Conservation (phyloP, 2,113 vertebrate species). For the Polypterus bichir region DNA sequence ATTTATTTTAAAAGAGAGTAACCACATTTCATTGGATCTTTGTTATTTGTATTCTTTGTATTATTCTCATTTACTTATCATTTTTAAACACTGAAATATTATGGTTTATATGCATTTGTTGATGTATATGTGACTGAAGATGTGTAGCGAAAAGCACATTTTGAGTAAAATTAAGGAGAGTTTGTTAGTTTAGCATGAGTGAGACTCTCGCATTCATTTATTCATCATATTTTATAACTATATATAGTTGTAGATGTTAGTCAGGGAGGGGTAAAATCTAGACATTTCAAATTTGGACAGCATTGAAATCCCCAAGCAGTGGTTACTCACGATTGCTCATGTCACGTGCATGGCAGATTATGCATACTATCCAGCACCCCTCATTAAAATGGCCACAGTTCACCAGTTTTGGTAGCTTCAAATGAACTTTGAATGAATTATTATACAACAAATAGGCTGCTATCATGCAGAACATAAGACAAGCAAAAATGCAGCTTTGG, state of each 20-base stretch:
- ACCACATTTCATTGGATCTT: too few species aligned
- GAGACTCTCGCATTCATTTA: too few species aligned
- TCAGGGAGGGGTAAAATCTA: neutral
- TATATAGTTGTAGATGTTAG: neutral
- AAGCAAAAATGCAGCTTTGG: conserved; percentile 65
- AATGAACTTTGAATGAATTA: conserved; percentile 76
- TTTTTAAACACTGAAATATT: too few species aligned
- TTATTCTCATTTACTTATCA: too few species aligned
- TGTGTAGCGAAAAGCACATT: too few species aligned
- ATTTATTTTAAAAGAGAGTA: too few species aligned
- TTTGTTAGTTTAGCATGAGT: too few species aligned
- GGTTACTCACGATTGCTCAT: conserved; percentile 65
- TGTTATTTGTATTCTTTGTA: too few species aligned
- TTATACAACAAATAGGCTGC: conserved; percentile 86
- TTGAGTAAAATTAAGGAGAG: too few species aligned
- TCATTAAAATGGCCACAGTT: conserved; percentile 89
- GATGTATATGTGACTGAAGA: too few species aligned
- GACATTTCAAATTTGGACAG: conserved; percentile 45
- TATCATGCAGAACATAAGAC: conserved; percentile 78
- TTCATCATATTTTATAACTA: too few species aligned
- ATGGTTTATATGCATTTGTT: too few species aligned
- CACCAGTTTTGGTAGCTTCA: conserved; percentile 68
- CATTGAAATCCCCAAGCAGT: conserved; percentile 78
- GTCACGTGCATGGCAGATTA: conserved; percentile 66
- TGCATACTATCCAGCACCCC: conserved; percentile 68